phyloP scores from a whole-genome alignment of 2,113 vertebrate species.

The Alces alces region DNA sequence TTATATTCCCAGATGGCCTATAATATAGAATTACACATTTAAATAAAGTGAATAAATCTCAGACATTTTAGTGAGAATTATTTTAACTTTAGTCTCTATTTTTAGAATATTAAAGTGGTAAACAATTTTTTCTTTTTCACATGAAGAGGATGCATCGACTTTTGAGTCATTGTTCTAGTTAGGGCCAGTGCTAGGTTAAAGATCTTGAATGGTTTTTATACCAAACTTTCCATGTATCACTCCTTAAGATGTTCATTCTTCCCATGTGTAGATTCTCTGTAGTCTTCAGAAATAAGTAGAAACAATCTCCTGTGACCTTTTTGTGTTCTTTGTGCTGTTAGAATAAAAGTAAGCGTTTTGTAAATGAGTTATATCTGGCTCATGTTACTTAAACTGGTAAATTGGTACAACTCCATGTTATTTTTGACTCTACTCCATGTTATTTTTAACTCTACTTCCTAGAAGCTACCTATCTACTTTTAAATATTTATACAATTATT shows the following conservation, averaged over 20 bases:
- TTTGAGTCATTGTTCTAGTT: slow-evolving; percentile 28
- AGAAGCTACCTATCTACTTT: slow-evolving; percentile 38
- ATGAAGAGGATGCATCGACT: not conserved
- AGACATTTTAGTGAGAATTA: not conserved
- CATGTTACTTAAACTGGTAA: not conserved
- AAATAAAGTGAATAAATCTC: not conserved
- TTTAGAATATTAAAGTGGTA: not conserved
- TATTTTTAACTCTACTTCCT: not conserved
- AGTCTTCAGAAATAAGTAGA: slow-evolving; percentile 40
- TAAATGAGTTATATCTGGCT: not conserved
- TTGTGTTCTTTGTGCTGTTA: not conserved
- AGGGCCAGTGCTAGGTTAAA: not conserved
- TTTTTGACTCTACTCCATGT: slow-evolving; percentile 13
- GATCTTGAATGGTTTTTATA: not conserved
- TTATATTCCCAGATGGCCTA: not conserved
- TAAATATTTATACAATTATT: slow-evolving; percentile 6
- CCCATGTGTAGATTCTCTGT: slow-evolving; percentile 36
- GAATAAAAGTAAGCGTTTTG: slow-evolving; percentile 1
- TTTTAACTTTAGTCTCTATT: not conserved
- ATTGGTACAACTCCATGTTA: slow-evolving; percentile 12
- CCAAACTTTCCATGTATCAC: slow-evolving; percentile 45
- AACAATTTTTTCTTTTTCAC: not conserved
- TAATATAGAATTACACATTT: not conserved
- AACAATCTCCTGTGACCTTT: not conserved
- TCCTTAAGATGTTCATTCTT: slow-evolving; percentile 55